Evolutionary conservation across 2,888 invertebrate species (phyloP), one percentile per base, ranked within the genome.

Genomic region (Brachyptera putata): DNA sequence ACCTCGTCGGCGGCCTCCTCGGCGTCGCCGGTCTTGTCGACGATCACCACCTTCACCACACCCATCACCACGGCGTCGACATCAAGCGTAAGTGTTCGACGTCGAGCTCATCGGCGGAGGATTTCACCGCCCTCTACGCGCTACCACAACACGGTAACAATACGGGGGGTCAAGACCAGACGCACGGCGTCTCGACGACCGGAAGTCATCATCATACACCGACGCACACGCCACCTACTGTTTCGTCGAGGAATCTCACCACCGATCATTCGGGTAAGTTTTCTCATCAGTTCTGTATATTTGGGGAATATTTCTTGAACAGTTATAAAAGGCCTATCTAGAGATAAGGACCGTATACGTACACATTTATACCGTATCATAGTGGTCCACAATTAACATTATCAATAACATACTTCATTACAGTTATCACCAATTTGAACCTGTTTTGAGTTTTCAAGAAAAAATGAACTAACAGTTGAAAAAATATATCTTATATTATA

Each of bases 101-200:
- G n/a, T 74, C 76, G 53, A 74, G 74, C 61, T 89, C 89, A 24
- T 89, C 89, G 55, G 89, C 90, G 43, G 94, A 94, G 75, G 94
- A 95, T 77, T 94, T 93, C 74, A 85, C 87, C 61, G 88, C 91
- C 22, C 79, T 94, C 68, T 94, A 95, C 75, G 87, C 89, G 22
- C 84, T 81, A 62, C 75, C 75, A 61, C 71, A 71, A 0, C 64
- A 74, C 57, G 79, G 80, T 63, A 71, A 72, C 1, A 73, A 73
- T 70, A 16, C 66, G 67, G 50, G 68, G 70, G 57, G 66, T 66
- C 30, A 65, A 65, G 62, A 63, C 64, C 61, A 62, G 65, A 46
- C 67, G 66, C 67, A 63, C 66, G 68, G 64, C 60, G 69, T 70
- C 9, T 69, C 72, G 53, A 73, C 73, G 60, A 72, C 74, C 3